phyloP scores from a whole-genome alignment of 2,888 invertebrate species.

The Lasius fuliginosus region DNA sequence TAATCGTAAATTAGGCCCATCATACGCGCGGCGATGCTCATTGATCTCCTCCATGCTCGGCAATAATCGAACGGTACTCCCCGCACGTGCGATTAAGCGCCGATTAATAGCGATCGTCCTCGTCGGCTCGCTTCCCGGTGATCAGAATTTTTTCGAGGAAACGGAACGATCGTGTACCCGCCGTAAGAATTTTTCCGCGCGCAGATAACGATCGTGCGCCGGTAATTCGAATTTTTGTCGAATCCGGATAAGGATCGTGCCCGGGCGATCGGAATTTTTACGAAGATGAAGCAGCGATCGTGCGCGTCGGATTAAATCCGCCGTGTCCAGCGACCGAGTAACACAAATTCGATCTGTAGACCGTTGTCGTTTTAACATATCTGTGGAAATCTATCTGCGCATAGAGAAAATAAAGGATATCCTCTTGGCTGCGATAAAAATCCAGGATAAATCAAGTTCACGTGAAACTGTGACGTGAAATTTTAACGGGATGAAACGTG shows the following conservation, averaged over 20 bases:
- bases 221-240: constrained; percentile 31
- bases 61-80: constrained; percentile 43
- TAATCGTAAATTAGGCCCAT: constrained; percentile 55
- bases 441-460: constrained; percentile 8
- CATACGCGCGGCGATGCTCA: background rate
- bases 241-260: constrained; percentile 33
- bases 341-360: constrained; percentile 31
- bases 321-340: constrained; percentile 2
- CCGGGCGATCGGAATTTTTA: constrained; percentile 42
- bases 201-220: constrained; percentile 45
- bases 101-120: constrained; percentile 55
- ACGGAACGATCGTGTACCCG: constrained; percentile 36
- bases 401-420: background rate
- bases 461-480: constrained; percentile 12
- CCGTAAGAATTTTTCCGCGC: constrained; percentile 36
- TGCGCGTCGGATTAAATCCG: constrained; percentile 45
- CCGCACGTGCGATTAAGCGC: constrained; percentile 40
- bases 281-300: constrained; percentile 7
- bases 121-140: constrained; percentile 39
- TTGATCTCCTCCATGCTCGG: constrained; percentile 3
- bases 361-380: background rate
- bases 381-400: constrained; percentile 14
- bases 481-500: background rate
- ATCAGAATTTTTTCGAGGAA: constrained; percentile 48
- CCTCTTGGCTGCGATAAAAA: constrained; percentile 4